These are phyloP conservation scores for Oncorhynchus nerka DNA, from an alignment of 2,113 vertebrate species.

Conservation along the genomic window DNA sequence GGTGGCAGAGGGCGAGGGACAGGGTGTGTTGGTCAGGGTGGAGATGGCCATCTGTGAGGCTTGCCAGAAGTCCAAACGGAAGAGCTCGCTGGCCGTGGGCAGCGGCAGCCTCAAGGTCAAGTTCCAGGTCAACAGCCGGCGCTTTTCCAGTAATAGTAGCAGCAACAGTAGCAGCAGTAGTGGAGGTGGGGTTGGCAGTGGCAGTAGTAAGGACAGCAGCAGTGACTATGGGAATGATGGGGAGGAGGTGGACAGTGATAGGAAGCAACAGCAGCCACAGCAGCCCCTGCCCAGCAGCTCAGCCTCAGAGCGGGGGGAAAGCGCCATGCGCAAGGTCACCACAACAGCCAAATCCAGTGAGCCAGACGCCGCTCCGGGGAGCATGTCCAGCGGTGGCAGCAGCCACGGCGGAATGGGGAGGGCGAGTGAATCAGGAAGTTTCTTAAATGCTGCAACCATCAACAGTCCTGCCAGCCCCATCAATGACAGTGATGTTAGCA, in stretches of 20 bases:
- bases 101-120: slow-evolving; percentile 82
- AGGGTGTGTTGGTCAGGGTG: slow-evolving; percentile 81
- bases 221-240: slow-evolving; percentile 56
- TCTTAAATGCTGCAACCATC: slow-evolving; percentile 34
- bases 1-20: slow-evolving; percentile 82
- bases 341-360: slow-evolving; percentile 76
- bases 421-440: slow-evolving; percentile 43
- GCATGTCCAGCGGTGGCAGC: slow-evolving; percentile 62
- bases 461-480: slow-evolving; percentile 48
- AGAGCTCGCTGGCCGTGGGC: slow-evolving; percentile 83
- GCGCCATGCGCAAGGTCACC: slow-evolving; percentile 63
- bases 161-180: slow-evolving; percentile 42
- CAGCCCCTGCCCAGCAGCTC: slow-evolving; percentile 64
- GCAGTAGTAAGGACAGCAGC: slow-evolving; percentile 50
- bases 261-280: slow-evolving; percentile 59
- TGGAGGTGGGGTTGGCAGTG: neutral
- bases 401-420: slow-evolving; percentile 59
- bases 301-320: slow-evolving; percentile 73
- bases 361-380: slow-evolving; percentile 50
- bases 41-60: slow-evolving; percentile 87
- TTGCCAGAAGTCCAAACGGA: slow-evolving; percentile 90
- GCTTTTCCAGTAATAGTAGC: slow-evolving; percentile 37
- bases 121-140: slow-evolving; percentile 71
- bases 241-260: slow-evolving; percentile 52
- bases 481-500: slow-evolving; percentile 49